Percentiles rank a stretch among this genome's conserved stretches.
phyloP scores from a whole-genome alignment of 2,797 vertebrate species.

The Rhynchotus rufescens region DNA sequence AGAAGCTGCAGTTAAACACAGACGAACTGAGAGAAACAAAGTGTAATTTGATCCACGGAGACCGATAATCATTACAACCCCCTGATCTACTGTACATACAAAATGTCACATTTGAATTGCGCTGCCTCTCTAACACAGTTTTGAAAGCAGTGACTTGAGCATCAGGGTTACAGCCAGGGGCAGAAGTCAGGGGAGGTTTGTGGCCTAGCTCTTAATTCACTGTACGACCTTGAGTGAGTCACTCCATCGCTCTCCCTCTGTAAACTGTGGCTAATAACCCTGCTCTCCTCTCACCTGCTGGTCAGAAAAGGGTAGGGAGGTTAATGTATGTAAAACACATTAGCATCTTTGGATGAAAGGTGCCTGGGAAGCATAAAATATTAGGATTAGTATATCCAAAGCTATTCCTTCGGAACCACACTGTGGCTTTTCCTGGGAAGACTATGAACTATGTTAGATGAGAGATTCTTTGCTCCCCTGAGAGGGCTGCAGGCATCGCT shows the following conservation, averaged over 20 bases:
- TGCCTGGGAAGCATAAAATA: neutral
- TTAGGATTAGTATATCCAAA: neutral
- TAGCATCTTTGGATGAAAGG: neutral
- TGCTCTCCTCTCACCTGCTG: neutral
- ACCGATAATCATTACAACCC: slow-evolving; percentile 27
- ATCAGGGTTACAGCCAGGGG: neutral
- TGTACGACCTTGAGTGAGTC: slow-evolving; percentile 45
- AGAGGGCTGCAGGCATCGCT: neutral
- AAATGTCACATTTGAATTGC: neutral
- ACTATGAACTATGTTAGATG: neutral
- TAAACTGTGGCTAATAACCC: neutral
- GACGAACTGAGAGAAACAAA: slow-evolving; percentile 49
- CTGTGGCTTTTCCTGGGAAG: neutral
- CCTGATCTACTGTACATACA: neutral
- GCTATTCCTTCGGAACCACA: neutral
- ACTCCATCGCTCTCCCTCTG: neutral
- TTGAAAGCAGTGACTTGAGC: neutral
- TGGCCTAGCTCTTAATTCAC: slow-evolving; percentile 44
- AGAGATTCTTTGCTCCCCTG: neutral
- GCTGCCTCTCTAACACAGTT: neutral
- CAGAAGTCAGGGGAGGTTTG: slow-evolving; percentile 13
- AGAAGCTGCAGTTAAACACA: neutral
- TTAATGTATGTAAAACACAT: slow-evolving; percentile 18
- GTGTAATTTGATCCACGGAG: slow-evolving; percentile 19
- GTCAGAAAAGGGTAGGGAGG: neutral